Evolutionary conservation across 2,797 vertebrate genomes (phyloP).

Genomic region (Micropoecilia bifurca): DNA sequence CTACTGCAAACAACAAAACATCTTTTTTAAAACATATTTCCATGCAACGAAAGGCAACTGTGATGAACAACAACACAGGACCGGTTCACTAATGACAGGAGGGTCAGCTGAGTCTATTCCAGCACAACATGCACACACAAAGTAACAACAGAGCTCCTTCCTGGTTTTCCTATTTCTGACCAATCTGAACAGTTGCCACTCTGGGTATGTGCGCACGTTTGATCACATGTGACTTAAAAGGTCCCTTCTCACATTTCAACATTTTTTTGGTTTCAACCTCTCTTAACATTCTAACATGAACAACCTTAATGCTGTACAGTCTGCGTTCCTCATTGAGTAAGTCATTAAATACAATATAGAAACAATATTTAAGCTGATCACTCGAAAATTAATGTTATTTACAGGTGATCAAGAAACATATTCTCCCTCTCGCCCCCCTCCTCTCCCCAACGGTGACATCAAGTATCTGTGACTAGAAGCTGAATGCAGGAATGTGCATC

Average conservation of each 20-base stretch:
- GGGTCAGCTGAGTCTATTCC: slow-evolving; percentile 48
- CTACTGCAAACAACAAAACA: slow-evolving; percentile 63
- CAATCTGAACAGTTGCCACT: slow-evolving; percentile 40
- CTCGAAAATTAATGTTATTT: slow-evolving; percentile 65
- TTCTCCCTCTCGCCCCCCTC: neutral
- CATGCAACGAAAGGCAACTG: slow-evolving; percentile 84
- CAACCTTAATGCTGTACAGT: slow-evolving; percentile 43
- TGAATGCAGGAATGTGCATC: slow-evolving; percentile 67
- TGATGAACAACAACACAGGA: slow-evolving; percentile 69
- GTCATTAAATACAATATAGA: slow-evolving; percentile 54
- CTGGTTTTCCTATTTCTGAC: slow-evolving; percentile 47
- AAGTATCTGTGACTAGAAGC: slow-evolving; percentile 76
- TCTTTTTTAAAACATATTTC: slow-evolving; percentile 61
- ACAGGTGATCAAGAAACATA: slow-evolving; percentile 63
- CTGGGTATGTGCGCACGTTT: slow-evolving; percentile 17
- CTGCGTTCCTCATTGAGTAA: slow-evolving; percentile 31
- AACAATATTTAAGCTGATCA: slow-evolving; percentile 41
- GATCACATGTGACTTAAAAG: slow-evolving; percentile 33
- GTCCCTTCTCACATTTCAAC: slow-evolving; percentile 42
- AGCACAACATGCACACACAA: slow-evolving; percentile 37
- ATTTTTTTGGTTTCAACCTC: slow-evolving; percentile 42
- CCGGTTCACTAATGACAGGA: slow-evolving; percentile 58
- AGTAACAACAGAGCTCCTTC: slow-evolving; percentile 37
- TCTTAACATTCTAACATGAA: slow-evolving; percentile 36
- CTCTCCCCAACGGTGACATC: slow-evolving; percentile 69